Evolutionary conservation across 2,113 vertebrate species (phyloP).

Genomic region (Nothobranchius furzeri): DNA sequence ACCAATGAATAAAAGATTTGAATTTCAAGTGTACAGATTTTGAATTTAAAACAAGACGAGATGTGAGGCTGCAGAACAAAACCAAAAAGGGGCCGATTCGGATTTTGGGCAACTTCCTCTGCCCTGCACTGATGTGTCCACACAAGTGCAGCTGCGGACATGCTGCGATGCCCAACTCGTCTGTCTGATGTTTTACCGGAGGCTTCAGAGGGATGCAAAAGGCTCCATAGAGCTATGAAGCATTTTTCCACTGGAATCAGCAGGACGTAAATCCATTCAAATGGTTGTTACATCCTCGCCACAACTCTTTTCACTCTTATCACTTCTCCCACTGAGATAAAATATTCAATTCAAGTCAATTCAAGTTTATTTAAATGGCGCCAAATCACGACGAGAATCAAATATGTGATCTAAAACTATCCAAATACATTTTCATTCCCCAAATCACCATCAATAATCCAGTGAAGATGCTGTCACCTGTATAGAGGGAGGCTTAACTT

Average conservation of each 20-base stretch:
- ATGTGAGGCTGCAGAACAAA: slow-evolving; percentile 29
- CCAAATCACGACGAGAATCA: too few relatives aligned
- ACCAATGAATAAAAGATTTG: slow-evolving; percentile 66
- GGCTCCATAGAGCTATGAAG: not conserved
- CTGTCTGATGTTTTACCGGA: slow-evolving; percentile 37
- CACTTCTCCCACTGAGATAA: too few relatives aligned
- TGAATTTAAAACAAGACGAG: slow-evolving; percentile 51
- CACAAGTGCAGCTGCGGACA: slow-evolving; percentile 39
- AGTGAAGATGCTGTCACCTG: too few relatives aligned
- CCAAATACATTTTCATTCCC: too few relatives aligned
- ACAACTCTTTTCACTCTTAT: not conserved
- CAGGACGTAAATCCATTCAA: slow-evolving; percentile 20
- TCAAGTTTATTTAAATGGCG: too few relatives aligned
- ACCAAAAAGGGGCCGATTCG: slow-evolving; percentile 27
- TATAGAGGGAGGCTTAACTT: too few relatives aligned
- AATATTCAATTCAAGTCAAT: too few relatives aligned
- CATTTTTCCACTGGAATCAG: slow-evolving; percentile 43
- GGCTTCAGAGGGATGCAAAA: slow-evolving; percentile 5
- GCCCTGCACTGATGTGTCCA: slow-evolving; percentile 33
- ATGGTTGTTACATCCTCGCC: slow-evolving; percentile 15
- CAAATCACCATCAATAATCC: too few relatives aligned
- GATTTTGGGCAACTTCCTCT: slow-evolving; percentile 27
- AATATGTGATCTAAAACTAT: too few relatives aligned
- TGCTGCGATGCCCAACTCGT: slow-evolving; percentile 44
- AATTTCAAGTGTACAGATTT: slow-evolving; percentile 53